phyloP scores from a whole-genome alignment of 1,140 invertebrate species.

The Dreissena rostriformis region DNA sequence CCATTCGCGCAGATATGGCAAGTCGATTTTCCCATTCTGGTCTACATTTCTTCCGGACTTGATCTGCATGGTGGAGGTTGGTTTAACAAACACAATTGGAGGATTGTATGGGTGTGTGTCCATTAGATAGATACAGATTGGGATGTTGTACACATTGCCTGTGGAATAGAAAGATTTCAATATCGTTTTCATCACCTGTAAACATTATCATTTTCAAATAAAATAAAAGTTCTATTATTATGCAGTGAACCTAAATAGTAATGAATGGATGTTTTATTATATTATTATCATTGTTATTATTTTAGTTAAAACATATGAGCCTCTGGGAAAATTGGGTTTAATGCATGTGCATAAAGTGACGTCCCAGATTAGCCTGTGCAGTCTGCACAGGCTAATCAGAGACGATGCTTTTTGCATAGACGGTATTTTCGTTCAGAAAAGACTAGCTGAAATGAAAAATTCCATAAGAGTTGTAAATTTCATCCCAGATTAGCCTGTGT shows the following conservation, averaged over 20 bases:
- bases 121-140: conserved; percentile 97
- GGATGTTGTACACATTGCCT: conserved; percentile 96
- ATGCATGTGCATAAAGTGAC: too few relatives aligned
- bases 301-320: too few relatives aligned
- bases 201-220: not conserved
- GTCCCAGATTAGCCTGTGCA: too few relatives aligned
- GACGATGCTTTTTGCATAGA: too few relatives aligned
- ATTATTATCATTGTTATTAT: too few relatives aligned
- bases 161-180: conserved; percentile 2
- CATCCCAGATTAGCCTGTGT: too few relatives aligned
- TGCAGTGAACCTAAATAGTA: not conserved
- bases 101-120: conserved; percentile 98
- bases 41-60: conserved; percentile 93
- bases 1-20: conserved; percentile 99
- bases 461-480: too few relatives aligned
- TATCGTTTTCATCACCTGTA: not conserved
- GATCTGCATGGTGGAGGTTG: conserved; percentile 97
- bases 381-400: too few relatives aligned
- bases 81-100: conserved; percentile 98
- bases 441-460: too few relatives aligned
- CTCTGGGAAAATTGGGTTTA: too few relatives aligned
- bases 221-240: not conserved
- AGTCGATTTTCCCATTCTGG: conserved; percentile 96
- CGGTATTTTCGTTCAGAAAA: too few relatives aligned
- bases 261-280: too few relatives aligned